A percentile compares a stretch with the other conserved stretches of the same genome.
Evolutionary conservation across 2,797 vertebrate species (phyloP).

Genomic region (Halcyon badia): DNA sequence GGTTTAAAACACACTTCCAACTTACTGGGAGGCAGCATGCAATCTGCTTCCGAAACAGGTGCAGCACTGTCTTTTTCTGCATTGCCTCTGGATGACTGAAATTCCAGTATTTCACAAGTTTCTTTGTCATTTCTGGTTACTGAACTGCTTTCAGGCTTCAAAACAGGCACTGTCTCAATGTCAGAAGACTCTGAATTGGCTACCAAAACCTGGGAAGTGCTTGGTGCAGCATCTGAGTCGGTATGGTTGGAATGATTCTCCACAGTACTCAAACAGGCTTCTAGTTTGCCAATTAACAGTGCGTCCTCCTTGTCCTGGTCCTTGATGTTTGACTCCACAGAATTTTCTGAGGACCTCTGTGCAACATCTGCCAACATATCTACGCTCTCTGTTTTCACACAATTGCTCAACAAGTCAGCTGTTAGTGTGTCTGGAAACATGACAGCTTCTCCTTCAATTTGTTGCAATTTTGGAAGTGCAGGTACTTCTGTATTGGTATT

Average conservation of each 20-base stretch:
- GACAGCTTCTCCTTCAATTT: background rate
- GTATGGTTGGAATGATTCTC: background rate
- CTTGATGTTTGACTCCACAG: background rate
- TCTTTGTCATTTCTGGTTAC: background rate
- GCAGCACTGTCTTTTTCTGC: background rate
- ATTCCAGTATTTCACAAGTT: background rate
- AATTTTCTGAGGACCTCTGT: background rate
- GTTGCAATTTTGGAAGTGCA: background rate
- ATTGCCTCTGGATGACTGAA: background rate
- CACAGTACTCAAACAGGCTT: background rate
- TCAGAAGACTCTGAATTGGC: conserved; percentile 37
- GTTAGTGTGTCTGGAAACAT: background rate
- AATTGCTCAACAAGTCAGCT: background rate
- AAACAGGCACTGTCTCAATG: background rate
- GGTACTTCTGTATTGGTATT: background rate
- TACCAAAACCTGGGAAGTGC: conserved; percentile 44
- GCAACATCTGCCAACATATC: background rate
- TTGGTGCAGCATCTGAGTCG: background rate
- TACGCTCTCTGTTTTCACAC: background rate
- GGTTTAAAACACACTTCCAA: background rate
- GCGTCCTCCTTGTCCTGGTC: background rate
- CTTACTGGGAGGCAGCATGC: background rate
- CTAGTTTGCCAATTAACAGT: background rate
- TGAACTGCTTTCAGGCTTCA: background rate
- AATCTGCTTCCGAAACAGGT: background rate